phyloP scores from a whole-genome alignment of 1,140 invertebrate genomes.

The Atta colombica region DNA sequence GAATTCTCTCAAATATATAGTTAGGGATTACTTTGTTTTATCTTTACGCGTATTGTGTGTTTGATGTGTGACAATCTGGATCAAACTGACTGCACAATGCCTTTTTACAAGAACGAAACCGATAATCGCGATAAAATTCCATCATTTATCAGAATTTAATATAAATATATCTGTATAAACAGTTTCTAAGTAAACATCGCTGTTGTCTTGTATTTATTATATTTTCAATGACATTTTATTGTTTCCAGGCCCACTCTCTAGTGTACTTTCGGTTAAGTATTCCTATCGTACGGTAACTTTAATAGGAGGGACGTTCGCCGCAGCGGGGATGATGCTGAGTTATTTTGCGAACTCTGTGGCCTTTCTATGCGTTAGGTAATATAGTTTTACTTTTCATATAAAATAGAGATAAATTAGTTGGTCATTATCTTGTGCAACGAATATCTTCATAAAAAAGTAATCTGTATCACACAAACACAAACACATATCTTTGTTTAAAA shows the following conservation, averaged over 20 bases:
- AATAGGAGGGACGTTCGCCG: constrained; percentile 93
- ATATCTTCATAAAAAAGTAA: neutral
- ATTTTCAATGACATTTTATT: constrained; percentile 6
- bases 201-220: neutral
- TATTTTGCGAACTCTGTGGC: constrained; percentile 92
- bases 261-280: constrained; percentile 95
- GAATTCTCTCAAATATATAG: neutral
- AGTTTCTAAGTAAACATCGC: neutral
- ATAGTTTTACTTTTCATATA: neutral
- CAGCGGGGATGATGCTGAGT: constrained; percentile 94
- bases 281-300: constrained; percentile 97
- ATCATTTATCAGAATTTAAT: neutral
- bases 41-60: neutral
- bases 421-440: neutral
- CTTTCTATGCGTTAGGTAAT: constrained; percentile 92
- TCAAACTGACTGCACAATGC: neutral
- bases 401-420: neutral
- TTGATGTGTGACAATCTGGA: neutral
- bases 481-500: neutral
- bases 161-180: neutral
- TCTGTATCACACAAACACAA: neutral
- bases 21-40: constrained; percentile 7
- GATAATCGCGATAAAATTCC: neutral
- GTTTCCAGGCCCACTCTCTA: constrained; percentile 94
- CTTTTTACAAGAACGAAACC: neutral